A percentile compares a stretch with the other conserved stretches of the same genome.
Conservation (phyloP, 2,797 vertebrate species). For the Enteromius anoplus region DNA sequence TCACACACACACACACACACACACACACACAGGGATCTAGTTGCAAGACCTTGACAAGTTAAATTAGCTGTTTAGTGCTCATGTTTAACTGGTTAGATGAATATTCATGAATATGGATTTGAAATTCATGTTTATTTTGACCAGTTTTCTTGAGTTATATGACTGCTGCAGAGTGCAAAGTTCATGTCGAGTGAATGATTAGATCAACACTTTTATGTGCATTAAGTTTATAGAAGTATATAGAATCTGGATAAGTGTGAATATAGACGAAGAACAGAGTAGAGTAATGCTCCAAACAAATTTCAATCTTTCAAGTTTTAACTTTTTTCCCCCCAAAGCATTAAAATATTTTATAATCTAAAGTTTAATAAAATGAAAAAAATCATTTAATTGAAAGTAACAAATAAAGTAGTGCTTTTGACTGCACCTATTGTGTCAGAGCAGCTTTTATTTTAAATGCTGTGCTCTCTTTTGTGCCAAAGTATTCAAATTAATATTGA, state of each 20-base stretch:
- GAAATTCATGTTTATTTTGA: not conserved
- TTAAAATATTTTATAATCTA: not conserved
- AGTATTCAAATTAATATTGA: too few species aligned
- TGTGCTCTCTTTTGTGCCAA: too few species aligned
- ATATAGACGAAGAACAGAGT: not conserved
- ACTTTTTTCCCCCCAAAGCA: not conserved
- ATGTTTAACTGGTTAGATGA: not conserved
- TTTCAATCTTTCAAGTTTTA: too few species aligned
- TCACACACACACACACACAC: slow-evolving; percentile 47
- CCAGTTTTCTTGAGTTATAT: not conserved
- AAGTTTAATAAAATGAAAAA: too few species aligned
- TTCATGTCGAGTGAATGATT: not conserved
- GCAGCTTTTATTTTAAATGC: too few species aligned
- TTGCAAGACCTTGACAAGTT: not conserved
- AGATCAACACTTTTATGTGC: not conserved
- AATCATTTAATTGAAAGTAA: too few species aligned
- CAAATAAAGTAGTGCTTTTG: too few species aligned
- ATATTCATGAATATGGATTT: not conserved
- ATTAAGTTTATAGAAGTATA: not conserved
- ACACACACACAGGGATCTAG: slow-evolving; percentile 24
- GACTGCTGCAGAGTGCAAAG: not conserved
- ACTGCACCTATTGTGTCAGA: too few species aligned
- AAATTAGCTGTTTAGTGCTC: not conserved
- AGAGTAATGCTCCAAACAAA: too few species aligned
- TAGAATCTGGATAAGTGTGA: not conserved